These are phyloP conservation scores for Tridacna crocea DNA, from an alignment of 2,888 invertebrate genomes.

Conservation along the genomic window DNA sequence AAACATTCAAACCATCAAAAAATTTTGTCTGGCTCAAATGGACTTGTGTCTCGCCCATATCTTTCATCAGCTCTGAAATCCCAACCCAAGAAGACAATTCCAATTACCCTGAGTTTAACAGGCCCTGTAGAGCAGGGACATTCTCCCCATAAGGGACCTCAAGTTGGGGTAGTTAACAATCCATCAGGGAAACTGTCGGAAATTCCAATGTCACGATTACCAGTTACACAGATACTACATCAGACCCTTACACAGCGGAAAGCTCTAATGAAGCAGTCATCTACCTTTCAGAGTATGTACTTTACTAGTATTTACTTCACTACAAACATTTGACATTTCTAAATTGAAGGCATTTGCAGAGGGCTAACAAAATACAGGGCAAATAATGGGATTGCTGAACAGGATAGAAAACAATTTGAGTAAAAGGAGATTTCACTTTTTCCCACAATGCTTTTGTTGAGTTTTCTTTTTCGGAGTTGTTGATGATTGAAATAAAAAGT, in stretches of 20 bases:
- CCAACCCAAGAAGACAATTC: slow-evolving; percentile 41
- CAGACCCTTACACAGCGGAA: slow-evolving; percentile 74
- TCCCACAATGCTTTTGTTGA: no score
- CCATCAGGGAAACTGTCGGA: slow-evolving; percentile 9
- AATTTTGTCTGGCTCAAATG: not conserved
- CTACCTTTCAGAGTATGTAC: slow-evolving; percentile 20
- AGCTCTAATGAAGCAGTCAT: slow-evolving; percentile 54
- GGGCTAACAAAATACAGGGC: not conserved
- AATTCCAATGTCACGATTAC: slow-evolving; percentile 36
- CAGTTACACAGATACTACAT: slow-evolving; percentile 76
- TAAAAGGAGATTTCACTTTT: not conserved
- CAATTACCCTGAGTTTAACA: slow-evolving; percentile 43
- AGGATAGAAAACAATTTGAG: not conserved
- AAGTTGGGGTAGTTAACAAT: not conserved
- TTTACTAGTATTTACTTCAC: not conserved
- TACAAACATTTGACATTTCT: not conserved
- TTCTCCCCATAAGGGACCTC: not conserved
- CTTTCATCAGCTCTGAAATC: slow-evolving; percentile 13
- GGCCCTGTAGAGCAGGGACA: slow-evolving; percentile 29
- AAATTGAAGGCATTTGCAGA: not conserved
- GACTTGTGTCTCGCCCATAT: slow-evolving; percentile 11
- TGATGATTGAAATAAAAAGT: no score
- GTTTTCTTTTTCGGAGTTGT: no score
- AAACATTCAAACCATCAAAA: slow-evolving; percentile 18
- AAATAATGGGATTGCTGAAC: no score